Base-by-base conservation (phyloP, 2,113 vertebrate genomes). In the Opisthocomus hoazin region DNA sequence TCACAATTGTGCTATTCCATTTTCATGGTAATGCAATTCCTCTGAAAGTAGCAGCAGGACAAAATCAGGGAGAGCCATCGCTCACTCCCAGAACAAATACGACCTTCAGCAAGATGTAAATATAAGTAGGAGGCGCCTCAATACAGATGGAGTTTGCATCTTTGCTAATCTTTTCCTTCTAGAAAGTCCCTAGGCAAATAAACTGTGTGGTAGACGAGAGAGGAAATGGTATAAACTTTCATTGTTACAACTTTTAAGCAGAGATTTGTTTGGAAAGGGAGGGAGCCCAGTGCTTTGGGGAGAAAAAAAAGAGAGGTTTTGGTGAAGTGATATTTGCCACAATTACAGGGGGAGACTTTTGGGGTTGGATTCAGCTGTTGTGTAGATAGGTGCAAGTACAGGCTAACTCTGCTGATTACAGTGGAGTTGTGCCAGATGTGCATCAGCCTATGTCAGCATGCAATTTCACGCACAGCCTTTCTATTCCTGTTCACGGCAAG, bases 271-370 rank as follows among this genome's bases (percentile, higher is more conserved):
- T 94, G 73, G 61, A 83, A 95, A 95, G 61, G 19, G 54, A 84
- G 48, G 58, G 46, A 94, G 51, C 26, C 57, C 48, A 46, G 26
- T 69, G 34, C 73, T 94, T 63, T 87, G 34, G 11, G 45, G 48
- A 79, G 50, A 91, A 84, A 30, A 30, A 92, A 93, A 94, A 77
- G 39, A 50, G 71, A 79, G 20, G 29, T 60, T 94, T 69, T 84
- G 81, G n/a, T 96, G 81, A 68, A 75, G 77, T 66, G 69, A 57
- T 45, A n/a, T 70, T 96, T 89, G 41, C 83, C 92, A 91, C 41
- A 96, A 92, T 93, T 84, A 80, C 54, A 87, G 54, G 27, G 74
- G 16, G 36, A 75, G 46, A 65, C 1, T 65, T 86, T 30, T 37
- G 48, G n/a, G 69, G 30, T 27, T 84, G 58, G 63, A 36, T 91